These are phyloP conservation scores for Avahi laniger DNA, from an alignment of 2,797 vertebrate genomes.

Conservation along the genomic window DNA sequence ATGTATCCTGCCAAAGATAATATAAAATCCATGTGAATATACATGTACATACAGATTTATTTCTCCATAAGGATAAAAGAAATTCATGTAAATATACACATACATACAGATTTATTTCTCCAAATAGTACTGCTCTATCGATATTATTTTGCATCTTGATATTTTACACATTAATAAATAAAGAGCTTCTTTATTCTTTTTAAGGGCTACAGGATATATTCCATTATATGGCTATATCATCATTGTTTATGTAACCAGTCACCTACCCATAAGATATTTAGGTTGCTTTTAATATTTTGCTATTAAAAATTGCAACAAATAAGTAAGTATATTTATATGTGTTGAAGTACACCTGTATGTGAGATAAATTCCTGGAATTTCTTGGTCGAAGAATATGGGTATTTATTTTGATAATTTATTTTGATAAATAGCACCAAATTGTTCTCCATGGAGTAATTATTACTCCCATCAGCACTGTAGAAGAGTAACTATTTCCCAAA, in stretches of 20 bases:
- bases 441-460: not conserved
- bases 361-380: slow-evolving; percentile 11
- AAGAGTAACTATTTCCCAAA: not conserved
- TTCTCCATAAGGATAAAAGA: not conserved
- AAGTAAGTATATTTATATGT: not conserved
- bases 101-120: not conserved
- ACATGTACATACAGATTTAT: not conserved
- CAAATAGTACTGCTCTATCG: not conserved
- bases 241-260: not conserved
- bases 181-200: not conserved
- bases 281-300: not conserved
- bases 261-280: not conserved
- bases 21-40: not conserved
- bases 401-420: slow-evolving; percentile 23
- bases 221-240: not conserved
- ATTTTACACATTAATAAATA: not conserved
- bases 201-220: not conserved
- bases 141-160: not conserved
- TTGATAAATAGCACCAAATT: not conserved
- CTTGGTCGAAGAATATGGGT: not conserved
- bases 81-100: not conserved
- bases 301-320: slow-evolving; percentile 17
- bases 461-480: not conserved
- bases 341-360: not conserved
- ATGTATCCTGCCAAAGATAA: not conserved